Evolutionary conservation across 2,797 vertebrate species (phyloP).

Genomic region (Octomys mimax): DNA sequence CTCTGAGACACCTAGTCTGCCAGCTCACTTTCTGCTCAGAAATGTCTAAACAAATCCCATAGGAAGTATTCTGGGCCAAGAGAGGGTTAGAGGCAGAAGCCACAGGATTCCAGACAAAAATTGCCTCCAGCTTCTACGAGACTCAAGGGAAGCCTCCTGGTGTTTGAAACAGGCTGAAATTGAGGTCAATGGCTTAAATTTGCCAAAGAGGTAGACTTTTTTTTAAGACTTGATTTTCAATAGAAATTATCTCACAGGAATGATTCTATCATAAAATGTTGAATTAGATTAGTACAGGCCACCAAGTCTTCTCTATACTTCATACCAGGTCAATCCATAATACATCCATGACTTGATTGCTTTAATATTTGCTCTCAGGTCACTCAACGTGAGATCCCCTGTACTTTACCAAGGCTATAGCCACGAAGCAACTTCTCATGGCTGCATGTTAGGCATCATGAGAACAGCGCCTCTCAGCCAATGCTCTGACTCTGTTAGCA

Average conservation of each 20-base stretch:
- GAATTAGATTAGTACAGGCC: not conserved
- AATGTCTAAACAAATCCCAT: not conserved
- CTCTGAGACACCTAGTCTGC: not conserved
- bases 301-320: not conserved
- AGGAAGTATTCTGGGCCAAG: not conserved
- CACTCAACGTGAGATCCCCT: not conserved
- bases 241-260: not conserved
- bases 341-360: not conserved
- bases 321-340: not conserved
- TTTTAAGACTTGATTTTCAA: constrained; percentile 17
- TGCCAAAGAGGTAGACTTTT: not conserved
- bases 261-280: not conserved
- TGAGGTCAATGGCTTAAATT: not conserved
- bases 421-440: not conserved
- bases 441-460: not conserved
- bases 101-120: constrained; percentile 23
- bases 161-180: not conserved
- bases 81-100: not conserved
- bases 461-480: not conserved
- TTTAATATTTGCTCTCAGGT: not conserved
- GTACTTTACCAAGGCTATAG: not conserved
- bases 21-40: not conserved
- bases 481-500: too few species aligned
- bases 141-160: not conserved
- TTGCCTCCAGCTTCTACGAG: not conserved